phyloP scores from a whole-genome alignment of 2,888 invertebrate genomes.

The Salpingus planirostris region DNA sequence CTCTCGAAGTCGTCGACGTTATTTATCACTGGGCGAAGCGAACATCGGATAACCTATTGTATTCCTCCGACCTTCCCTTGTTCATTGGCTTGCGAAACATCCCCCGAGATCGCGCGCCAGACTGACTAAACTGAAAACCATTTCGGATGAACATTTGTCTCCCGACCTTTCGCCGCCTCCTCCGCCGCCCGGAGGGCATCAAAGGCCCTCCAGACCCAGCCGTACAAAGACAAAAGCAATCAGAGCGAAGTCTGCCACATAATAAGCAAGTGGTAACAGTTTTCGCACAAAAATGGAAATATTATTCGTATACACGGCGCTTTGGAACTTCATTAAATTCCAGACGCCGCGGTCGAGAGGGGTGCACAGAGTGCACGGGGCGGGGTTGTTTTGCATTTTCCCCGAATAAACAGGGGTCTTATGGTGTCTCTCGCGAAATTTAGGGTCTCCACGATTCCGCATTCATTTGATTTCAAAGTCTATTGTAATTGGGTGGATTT shows the following conservation, averaged over 20 bases:
- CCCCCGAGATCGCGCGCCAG: slow-evolving; percentile 23
- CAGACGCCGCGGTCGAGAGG: slow-evolving; percentile 6
- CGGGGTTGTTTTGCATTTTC: slow-evolving; percentile 12
- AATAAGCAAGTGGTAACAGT: background rate
- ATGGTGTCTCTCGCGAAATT: slow-evolving; percentile 1
- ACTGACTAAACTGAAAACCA: slow-evolving; percentile 24
- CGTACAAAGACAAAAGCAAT: slow-evolving; percentile 6
- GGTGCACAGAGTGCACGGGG: slow-evolving; percentile 2
- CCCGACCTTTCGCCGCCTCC: slow-evolving; percentile 18
- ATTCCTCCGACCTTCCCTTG: slow-evolving; percentile 18
- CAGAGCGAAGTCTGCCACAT: background rate
- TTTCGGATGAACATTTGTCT: slow-evolving; percentile 24
- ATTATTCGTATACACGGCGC: slow-evolving; percentile 7
- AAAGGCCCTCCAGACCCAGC: background rate
- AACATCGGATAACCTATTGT: slow-evolving; percentile 22
- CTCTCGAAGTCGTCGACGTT: slow-evolving; percentile 10
- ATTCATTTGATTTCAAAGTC: slow-evolving; percentile 10
- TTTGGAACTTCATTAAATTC: slow-evolving; percentile 14
- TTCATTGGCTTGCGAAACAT: slow-evolving; percentile 27
- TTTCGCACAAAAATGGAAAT: no score
- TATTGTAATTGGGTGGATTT: slow-evolving; percentile 11
- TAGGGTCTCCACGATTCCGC: slow-evolving; percentile 6
- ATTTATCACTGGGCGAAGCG: slow-evolving; percentile 20
- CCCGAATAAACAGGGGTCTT: slow-evolving; percentile 10
- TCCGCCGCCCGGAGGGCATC: background rate